Evolutionary conservation across 2,888 invertebrate genomes (phyloP).

Genomic region (Ectobius pallidus): DNA sequence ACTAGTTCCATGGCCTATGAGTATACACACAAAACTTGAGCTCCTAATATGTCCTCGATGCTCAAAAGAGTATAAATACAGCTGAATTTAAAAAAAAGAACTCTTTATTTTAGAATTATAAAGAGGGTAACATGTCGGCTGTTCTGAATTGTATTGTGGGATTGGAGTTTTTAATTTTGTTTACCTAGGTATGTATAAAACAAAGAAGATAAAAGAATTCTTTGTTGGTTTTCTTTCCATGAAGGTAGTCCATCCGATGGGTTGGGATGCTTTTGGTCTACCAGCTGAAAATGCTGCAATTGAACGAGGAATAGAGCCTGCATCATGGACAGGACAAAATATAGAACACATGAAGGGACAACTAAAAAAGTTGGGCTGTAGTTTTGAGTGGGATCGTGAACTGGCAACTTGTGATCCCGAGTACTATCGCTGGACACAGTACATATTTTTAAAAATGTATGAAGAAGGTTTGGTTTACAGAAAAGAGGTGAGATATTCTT

Average conservation of each 20-base stretch:
- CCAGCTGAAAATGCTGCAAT: constrained; percentile 99
- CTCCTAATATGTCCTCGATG: no score
- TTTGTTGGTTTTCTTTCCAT: no score
- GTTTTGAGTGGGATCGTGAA: constrained; percentile 95
- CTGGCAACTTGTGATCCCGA: constrained; percentile 83
- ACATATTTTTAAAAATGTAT: constrained; percentile 86
- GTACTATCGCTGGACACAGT: constrained; percentile 97
- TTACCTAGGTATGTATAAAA: no score
- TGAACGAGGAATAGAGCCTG: constrained; percentile 78
- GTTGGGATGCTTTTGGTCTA: constrained; percentile 99
- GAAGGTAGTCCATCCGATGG: constrained; percentile 91
- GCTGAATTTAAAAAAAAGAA: no score
- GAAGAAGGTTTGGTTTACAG: constrained; percentile 86
- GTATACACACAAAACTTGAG: no score
- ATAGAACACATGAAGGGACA: constrained; percentile 84
- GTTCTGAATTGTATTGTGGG: no score
- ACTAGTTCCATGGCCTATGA: no score
- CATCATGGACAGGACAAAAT: constrained; percentile 87
- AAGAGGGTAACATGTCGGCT: no score
- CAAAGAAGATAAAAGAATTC: no score
- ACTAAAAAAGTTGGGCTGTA: constrained; percentile 73
- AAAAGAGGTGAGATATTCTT: constrained; percentile 65
- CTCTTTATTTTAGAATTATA: no score
- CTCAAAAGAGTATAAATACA: no score
- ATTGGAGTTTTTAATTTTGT: no score